Conservation (phyloP, 2,888 invertebrate genomes). For the Habrosyne pyritoides region DNA sequence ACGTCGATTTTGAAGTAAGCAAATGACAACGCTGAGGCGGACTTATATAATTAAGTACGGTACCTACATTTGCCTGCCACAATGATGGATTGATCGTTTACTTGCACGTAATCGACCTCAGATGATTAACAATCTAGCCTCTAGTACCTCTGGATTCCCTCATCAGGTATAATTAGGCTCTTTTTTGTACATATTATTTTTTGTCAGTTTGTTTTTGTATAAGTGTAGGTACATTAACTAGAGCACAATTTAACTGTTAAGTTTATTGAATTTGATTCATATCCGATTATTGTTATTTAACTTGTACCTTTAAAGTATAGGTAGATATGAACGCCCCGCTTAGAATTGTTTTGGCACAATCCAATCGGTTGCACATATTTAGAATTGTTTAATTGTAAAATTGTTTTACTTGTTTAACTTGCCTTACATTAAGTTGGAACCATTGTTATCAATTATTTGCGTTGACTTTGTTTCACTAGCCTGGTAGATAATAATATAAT, state of each 20-base stretch:
- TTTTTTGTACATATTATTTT: no score
- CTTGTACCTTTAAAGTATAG: neutral
- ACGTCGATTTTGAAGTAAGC: constrained; percentile 27
- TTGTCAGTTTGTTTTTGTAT: neutral
- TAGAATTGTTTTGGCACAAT: neutral
- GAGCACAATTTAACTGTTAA: neutral
- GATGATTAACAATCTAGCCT: no score
- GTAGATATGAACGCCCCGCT: neutral
- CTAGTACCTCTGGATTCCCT: no score
- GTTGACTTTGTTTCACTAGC: neutral
- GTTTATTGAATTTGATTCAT: neutral
- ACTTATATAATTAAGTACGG: constrained; percentile 1
- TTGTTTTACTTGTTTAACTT: neutral
- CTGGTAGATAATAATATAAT: neutral
- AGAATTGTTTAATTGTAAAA: neutral
- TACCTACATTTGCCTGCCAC: neutral
- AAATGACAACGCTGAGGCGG: constrained; percentile 17
- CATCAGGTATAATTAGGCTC: no score
- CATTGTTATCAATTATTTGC: neutral
- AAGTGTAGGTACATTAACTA: neutral
- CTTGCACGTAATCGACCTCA: neutral
- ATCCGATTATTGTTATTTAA: neutral
- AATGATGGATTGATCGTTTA: neutral
- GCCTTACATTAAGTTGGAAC: neutral
- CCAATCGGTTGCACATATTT: neutral